Conservation (phyloP, 2,113 vertebrate species). For the Corythaeola cristata region DNA sequence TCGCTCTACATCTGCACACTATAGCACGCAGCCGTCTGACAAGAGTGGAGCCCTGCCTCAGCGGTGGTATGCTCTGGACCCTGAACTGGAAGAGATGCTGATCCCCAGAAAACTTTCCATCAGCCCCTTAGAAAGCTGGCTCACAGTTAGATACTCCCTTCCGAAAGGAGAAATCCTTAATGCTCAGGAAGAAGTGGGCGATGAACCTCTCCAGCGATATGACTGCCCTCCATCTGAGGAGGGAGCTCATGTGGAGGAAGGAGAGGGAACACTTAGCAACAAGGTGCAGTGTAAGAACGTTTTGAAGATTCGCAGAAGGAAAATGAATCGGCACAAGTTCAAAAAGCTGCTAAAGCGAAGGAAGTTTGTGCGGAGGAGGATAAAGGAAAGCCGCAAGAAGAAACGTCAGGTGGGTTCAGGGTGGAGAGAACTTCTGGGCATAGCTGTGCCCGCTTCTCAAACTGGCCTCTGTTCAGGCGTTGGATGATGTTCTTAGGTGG, state of each 20-base stretch:
- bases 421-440: fast-evolving
- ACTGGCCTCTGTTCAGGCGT: fast-evolving
- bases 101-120: slow-evolving; percentile 90
- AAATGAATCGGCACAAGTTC: slow-evolving; percentile 93
- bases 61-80: slow-evolving; percentile 74
- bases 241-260: slow-evolving; percentile 38
- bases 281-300: slow-evolving; percentile 81
- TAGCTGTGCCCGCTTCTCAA: fast-evolving
- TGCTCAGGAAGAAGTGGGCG: not conserved
- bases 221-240: slow-evolving; percentile 29
- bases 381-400: slow-evolving; percentile 78
- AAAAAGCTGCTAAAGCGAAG: slow-evolving; percentile 88
- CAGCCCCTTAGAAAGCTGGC: slow-evolving; percentile 92
- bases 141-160: slow-evolving; percentile 82
- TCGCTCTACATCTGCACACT: not conserved
- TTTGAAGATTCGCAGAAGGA: slow-evolving; percentile 88
- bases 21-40: slow-evolving; percentile 73
- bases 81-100: slow-evolving; percentile 87
- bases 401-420: slow-evolving; percentile 78
- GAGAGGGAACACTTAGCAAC: not conserved
- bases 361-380: slow-evolving; percentile 80
- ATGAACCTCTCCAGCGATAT: not conserved
- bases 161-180: slow-evolving; percentile 66
- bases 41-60: slow-evolving; percentile 65
- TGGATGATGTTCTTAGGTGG: not conserved